Percentiles rank a stretch among this genome's conserved stretches.
Conservation (phyloP, 2,888 invertebrate genomes). For the Aphodius sticticus region DNA sequence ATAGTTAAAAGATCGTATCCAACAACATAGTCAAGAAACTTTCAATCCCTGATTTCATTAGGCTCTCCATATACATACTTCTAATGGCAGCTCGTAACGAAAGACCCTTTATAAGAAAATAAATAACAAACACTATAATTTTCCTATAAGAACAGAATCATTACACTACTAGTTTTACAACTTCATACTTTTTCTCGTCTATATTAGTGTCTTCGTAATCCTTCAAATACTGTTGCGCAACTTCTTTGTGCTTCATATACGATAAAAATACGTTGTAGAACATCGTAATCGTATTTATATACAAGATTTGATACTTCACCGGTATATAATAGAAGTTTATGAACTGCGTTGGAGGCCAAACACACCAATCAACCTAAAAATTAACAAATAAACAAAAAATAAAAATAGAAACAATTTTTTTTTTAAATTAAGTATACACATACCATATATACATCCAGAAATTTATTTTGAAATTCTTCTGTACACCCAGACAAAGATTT, state of each 20-base stretch:
- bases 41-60: too few relatives aligned
- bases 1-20: too few relatives aligned
- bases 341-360: slow-evolving; percentile 92
- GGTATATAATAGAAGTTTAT: slow-evolving; percentile 90
- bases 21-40: too few relatives aligned
- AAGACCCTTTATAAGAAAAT: too few relatives aligned
- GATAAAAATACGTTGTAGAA: slow-evolving; percentile 90
- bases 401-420: background rate
- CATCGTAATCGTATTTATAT: slow-evolving; percentile 85
- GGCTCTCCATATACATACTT: too few relatives aligned
- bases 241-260: slow-evolving; percentile 78
- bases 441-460: slow-evolving; percentile 76
- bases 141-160: too few relatives aligned
- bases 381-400: background rate
- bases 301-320: slow-evolving; percentile 83
- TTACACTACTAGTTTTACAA: too few relatives aligned
- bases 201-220: background rate
- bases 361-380: slow-evolving; percentile 81
- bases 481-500: slow-evolving; percentile 65
- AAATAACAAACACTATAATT: too few relatives aligned
- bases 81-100: too few relatives aligned
- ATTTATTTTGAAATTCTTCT: slow-evolving; percentile 73
- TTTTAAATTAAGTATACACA: slow-evolving; percentile 50
- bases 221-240: slow-evolving; percentile 24
- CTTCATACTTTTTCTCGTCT: too few relatives aligned